Percentiles rank a stretch among this genome's conserved stretches.
These are phyloP conservation scores for Microtus montanus DNA, from an alignment of 2,113 vertebrate genomes.

Conservation along the genomic window DNA sequence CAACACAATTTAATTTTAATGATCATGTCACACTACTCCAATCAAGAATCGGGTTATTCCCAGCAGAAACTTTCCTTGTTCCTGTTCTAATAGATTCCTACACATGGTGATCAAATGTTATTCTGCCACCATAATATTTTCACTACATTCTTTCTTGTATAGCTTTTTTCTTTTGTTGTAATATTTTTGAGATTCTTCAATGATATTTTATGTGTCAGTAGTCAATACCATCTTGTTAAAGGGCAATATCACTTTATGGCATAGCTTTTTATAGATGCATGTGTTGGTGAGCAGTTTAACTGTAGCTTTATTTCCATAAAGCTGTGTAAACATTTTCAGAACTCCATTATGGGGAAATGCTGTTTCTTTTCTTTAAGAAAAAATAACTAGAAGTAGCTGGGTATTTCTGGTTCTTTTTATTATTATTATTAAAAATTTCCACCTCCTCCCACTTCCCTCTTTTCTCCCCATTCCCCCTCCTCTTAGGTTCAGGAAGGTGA, in stretches of 20 bases:
- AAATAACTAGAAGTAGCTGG: background rate
- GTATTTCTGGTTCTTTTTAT: background rate
- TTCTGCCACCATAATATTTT: background rate
- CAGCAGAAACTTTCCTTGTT: background rate
- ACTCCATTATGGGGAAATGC: background rate
- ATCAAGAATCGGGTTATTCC: background rate
- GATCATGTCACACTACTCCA: background rate
- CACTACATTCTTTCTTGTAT: background rate
- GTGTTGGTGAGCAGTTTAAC: background rate
- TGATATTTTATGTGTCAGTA: background rate
- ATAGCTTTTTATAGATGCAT: background rate
- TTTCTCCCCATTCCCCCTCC: no score
- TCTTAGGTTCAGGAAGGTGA: no score
- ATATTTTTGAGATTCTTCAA: background rate
- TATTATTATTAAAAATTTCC: no score
- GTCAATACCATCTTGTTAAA: background rate
- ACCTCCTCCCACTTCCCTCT: no score
- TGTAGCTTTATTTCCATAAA: background rate
- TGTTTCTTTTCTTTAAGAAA: background rate
- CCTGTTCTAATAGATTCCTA: background rate
- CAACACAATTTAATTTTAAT: background rate
- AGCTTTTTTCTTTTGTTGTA: background rate
- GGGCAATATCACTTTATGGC: background rate
- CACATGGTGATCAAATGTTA: background rate
- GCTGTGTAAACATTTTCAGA: background rate